These are phyloP conservation scores for Anadara kagoshimensis DNA, from an alignment of 1,140 invertebrate species.

Conservation along the genomic window DNA sequence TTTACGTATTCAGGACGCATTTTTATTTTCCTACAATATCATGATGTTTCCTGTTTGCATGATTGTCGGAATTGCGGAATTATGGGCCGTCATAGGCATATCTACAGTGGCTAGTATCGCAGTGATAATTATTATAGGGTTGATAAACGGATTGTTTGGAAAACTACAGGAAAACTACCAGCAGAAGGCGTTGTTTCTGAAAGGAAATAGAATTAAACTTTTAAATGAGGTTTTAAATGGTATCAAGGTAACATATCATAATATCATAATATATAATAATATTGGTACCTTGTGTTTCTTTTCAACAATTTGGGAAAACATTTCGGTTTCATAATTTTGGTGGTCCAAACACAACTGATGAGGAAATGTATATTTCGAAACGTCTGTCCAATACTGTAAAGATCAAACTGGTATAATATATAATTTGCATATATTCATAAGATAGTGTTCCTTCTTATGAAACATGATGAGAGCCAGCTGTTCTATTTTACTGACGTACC, in stretches of 20 bases:
- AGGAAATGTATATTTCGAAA: no score
- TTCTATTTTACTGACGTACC: no score
- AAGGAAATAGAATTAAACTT: slow-evolving; percentile 77
- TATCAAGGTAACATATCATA: slow-evolving; percentile 77
- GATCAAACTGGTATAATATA: no score
- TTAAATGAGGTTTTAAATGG: slow-evolving; percentile 74
- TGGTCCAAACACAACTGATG: no score
- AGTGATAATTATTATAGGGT: slow-evolving; percentile 72
- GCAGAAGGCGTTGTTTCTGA: slow-evolving; percentile 74
- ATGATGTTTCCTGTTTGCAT: slow-evolving; percentile 26
- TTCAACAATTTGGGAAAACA: no score
- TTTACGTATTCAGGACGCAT: slow-evolving; percentile 69
- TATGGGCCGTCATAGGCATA: slow-evolving; percentile 84
- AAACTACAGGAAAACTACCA: slow-evolving; percentile 81
- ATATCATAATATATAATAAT: slow-evolving; percentile 1
- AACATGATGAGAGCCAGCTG: no score
- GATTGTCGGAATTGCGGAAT: slow-evolving; percentile 82
- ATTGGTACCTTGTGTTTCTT: background rate
- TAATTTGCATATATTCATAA: no score
- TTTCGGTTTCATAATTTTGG: no score
- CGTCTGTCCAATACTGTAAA: no score
- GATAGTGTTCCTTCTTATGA: no score
- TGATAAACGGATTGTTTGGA: slow-evolving; percentile 89
- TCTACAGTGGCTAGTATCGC: slow-evolving; percentile 70
- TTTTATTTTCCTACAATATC: slow-evolving; percentile 71